Evolutionary conservation across 2,113 vertebrate genomes (phyloP).

Genomic region (Climacteris rufus): DNA sequence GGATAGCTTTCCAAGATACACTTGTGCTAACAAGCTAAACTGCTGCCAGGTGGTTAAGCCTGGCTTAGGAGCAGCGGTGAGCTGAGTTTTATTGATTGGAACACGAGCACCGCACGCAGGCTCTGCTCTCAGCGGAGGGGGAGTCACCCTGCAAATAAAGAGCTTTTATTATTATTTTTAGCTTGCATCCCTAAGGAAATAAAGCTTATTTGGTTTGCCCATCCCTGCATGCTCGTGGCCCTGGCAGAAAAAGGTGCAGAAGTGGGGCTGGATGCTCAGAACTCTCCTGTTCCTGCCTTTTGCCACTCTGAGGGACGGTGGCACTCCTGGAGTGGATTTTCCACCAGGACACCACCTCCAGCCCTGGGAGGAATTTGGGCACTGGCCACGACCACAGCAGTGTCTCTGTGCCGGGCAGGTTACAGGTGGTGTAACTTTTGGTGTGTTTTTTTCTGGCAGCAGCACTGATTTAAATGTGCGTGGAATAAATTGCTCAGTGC

Average conservation of each 20-base stretch:
- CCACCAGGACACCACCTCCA: neutral
- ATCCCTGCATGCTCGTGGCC: neutral
- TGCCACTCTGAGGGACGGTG: accelerated
- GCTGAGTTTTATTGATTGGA: neutral
- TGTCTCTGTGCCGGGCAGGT: neutral
- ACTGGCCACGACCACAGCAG: accelerated
- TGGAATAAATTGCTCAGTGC: neutral
- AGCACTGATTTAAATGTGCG: neutral
- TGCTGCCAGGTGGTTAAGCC: neutral
- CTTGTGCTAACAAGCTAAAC: neutral
- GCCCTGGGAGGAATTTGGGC: neutral
- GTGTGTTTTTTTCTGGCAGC: neutral
- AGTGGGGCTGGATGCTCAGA: neutral
- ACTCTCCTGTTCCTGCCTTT: accelerated
- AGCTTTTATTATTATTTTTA: neutral
- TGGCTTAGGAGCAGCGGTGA: neutral
- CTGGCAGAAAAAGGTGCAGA: neutral
- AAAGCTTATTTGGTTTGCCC: neutral
- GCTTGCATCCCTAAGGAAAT: neutral
- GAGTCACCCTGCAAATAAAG: neutral
- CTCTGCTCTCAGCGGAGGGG: neutral
- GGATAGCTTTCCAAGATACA: accelerated
- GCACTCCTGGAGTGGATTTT: neutral
- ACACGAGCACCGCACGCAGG: accelerated
- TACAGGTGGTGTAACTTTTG: neutral